Evolutionary conservation across 2,113 vertebrate species (phyloP).

Genomic region (Regulus satrapa): DNA sequence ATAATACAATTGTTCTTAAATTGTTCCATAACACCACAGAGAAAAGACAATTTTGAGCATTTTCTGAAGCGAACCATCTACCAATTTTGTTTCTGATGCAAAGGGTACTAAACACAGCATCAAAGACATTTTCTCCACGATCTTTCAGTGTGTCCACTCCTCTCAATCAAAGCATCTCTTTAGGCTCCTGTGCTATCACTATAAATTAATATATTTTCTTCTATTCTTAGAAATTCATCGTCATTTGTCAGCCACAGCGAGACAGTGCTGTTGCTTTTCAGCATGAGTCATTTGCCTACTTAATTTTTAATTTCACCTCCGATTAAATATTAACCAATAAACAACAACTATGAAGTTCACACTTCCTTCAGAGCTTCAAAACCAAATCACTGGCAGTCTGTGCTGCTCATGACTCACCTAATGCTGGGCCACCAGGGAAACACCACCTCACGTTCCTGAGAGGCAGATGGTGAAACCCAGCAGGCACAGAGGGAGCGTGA

Average conservation of each 20-base stretch:
- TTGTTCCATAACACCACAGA: background rate
- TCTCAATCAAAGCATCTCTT: background rate
- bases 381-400: background rate
- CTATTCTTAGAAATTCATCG: background rate
- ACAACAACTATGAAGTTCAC: background rate
- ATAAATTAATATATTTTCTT: background rate
- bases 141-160: background rate
- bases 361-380: background rate
- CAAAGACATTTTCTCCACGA: background rate
- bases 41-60: background rate
- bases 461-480: background rate
- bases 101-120: background rate
- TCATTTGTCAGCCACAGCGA: background rate
- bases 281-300: slow-evolving; percentile 8
- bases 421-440: background rate
- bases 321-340: slow-evolving; percentile 52
- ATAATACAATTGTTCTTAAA: background rate
- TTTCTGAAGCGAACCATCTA: background rate
- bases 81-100: background rate
- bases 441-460: background rate
- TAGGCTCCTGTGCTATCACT: background rate
- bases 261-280: background rate
- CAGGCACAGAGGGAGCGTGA: background rate
- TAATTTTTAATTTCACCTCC: slow-evolving; percentile 37
- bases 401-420: background rate